phyloP scores from a whole-genome alignment of 2,888 invertebrate species.

The Stratiomys singularior region DNA sequence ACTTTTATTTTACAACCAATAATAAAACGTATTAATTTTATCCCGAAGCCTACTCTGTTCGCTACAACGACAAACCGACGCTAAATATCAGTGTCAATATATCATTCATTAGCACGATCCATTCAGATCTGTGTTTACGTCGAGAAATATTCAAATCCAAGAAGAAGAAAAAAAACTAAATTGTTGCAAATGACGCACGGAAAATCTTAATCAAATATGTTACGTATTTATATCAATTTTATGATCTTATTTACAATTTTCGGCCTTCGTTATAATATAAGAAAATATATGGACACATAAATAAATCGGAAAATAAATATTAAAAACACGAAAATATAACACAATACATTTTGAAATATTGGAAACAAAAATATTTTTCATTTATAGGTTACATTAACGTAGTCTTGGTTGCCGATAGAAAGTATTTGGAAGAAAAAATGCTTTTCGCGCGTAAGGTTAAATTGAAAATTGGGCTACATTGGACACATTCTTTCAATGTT shows the following conservation, averaged over 20 bases:
- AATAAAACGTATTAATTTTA: conserved; percentile 23
- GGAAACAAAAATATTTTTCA: neutral
- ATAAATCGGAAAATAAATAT: neutral
- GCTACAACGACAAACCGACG: neutral
- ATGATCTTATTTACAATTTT: conserved; percentile 18
- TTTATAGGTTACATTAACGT: neutral
- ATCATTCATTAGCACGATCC: conserved; percentile 32
- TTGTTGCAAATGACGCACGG: neutral
- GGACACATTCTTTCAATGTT: no score
- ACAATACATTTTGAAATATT: neutral
- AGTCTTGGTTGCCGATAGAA: neutral
- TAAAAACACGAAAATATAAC: neutral
- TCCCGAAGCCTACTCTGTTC: neutral
- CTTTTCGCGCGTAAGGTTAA: no score
- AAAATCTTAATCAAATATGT: neutral
- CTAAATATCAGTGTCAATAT: conserved; percentile 20
- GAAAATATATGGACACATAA: neutral
- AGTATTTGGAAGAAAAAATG: neutral
- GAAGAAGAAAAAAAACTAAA: neutral
- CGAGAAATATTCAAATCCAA: neutral
- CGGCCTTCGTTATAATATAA: neutral
- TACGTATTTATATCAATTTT: conserved; percentile 21
- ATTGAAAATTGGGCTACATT: neutral
- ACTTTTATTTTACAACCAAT: conserved; percentile 21
- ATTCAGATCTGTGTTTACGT: conserved; percentile 21